phyloP scores from a whole-genome alignment of 35 echinoderm and acorn worm species.

The Strongylocentrotus purpuratus region DNA sequence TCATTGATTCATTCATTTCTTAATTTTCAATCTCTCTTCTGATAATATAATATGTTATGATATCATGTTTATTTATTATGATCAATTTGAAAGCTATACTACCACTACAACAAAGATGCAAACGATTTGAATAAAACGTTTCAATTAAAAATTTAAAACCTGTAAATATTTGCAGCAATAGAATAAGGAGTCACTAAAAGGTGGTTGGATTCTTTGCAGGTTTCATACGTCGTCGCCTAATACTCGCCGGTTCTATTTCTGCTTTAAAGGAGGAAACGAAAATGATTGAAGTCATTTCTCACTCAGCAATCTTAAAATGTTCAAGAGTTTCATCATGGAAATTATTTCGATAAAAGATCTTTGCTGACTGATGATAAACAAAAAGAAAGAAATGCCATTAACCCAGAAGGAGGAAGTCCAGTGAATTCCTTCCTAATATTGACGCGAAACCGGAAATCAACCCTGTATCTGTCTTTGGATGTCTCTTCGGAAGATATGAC shows the following conservation, averaged over 20 bases:
- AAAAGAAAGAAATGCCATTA: conserved; percentile 9
- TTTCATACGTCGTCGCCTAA: background rate
- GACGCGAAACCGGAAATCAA: background rate
- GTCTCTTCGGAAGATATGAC: background rate
- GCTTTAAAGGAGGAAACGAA: conserved; percentile 16
- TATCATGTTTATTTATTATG: too few species aligned
- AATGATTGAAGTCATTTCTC: conserved; percentile 12
- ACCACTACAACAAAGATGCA: too few species aligned
- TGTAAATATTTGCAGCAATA: background rate
- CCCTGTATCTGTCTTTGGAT: background rate
- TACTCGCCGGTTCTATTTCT: background rate
- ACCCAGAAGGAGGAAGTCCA: background rate
- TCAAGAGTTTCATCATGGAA: background rate
- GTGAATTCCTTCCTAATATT: conserved; percentile 12
- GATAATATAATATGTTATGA: too few species aligned
- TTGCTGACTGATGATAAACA: background rate
- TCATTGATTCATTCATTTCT: too few species aligned
- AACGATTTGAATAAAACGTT: too few species aligned
- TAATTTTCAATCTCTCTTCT: too few species aligned
- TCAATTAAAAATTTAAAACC: background rate
- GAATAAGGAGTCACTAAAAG: background rate
- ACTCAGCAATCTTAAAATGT: conserved; percentile 18
- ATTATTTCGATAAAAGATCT: background rate
- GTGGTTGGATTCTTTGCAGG: background rate
- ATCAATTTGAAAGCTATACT: too few species aligned